These are phyloP conservation scores for Streblospio benedicti DNA, from an alignment of 1,140 invertebrate genomes.

Conservation along the genomic window DNA sequence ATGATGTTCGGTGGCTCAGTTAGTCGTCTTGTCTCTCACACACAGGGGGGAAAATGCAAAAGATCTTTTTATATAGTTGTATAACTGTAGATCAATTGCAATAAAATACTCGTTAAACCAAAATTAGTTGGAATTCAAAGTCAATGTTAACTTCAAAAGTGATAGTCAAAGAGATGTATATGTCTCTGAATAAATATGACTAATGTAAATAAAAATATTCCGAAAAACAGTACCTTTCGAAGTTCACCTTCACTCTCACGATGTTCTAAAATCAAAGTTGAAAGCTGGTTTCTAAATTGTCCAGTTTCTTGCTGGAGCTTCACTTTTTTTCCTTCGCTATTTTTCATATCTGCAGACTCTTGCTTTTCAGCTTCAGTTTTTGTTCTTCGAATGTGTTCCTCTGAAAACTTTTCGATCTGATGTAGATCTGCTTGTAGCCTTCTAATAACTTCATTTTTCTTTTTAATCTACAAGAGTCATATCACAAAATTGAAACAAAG, in stretches of 20 bases:
- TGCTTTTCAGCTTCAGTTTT: slow-evolving; percentile 43
- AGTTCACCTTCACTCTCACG: slow-evolving; percentile 39
- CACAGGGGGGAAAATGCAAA: no score
- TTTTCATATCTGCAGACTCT: slow-evolving; percentile 39
- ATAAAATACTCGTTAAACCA: no score
- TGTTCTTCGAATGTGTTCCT: slow-evolving; percentile 37
- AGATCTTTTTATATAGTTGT: no score
- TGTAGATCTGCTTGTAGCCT: slow-evolving; percentile 37
- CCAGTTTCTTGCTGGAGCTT: slow-evolving; percentile 34
- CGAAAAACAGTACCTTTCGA: slow-evolving; percentile 29
- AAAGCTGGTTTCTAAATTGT: slow-evolving; percentile 33
- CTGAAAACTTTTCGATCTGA: slow-evolving; percentile 43
- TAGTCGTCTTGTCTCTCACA: no score
- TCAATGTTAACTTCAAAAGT: no score
- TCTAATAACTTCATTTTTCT: slow-evolving; percentile 44
- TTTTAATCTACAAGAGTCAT: slow-evolving; percentile 32
- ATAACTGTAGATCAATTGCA: no score
- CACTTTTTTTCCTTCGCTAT: slow-evolving; percentile 39
- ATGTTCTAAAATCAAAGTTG: slow-evolving; percentile 39
- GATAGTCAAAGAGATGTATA: no score
- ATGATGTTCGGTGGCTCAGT: no score
- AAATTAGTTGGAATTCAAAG: no score
- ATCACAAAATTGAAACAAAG: background rate
- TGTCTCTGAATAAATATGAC: no score
- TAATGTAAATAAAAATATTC: no score